Conservation (phyloP, 2,888 invertebrate genomes). For the Agapetus fuscipes region DNA sequence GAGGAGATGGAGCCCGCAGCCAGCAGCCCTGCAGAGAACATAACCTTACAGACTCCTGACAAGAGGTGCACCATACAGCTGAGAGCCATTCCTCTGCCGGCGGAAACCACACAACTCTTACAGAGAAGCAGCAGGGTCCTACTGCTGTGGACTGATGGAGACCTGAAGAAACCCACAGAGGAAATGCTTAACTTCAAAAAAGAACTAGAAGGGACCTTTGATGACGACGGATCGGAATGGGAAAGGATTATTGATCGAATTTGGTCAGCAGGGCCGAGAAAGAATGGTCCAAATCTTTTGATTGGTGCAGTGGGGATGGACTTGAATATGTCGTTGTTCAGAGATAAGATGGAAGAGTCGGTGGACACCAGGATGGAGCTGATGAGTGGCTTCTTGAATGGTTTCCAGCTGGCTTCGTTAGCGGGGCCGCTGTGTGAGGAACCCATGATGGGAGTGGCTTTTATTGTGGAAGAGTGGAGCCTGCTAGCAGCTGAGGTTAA, state of each 20-base stretch:
- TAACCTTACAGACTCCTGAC: conserved; percentile 58
- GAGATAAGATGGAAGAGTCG: conserved; percentile 33
- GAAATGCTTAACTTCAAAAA: conserved; percentile 34
- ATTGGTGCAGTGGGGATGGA: too few relatives aligned
- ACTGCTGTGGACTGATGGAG: too few relatives aligned
- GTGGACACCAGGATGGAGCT: conserved; percentile 49
- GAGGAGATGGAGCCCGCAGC: conserved; percentile 53
- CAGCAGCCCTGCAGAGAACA: conserved; percentile 36
- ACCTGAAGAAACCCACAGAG: too few relatives aligned
- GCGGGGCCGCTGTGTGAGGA: conserved; percentile 96
- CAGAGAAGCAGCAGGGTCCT: background rate
- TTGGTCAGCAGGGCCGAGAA: conserved; percentile 88
- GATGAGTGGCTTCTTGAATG: conserved; percentile 76
- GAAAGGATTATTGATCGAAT: conserved; percentile 52
- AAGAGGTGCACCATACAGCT: conserved; percentile 63
- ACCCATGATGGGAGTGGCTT: conserved; percentile 91
- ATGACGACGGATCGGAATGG: conserved; percentile 46
- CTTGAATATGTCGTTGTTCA: conserved; percentile 55
- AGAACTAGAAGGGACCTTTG: conserved; percentile 51
- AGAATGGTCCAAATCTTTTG: conserved; percentile 82
- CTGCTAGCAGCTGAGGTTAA: conserved; percentile 34
- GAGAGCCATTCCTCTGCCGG: conserved; percentile 68
- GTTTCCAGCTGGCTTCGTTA: conserved; percentile 75
- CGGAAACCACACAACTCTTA: conserved; percentile 56
- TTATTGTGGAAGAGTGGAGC: conserved; percentile 79